phyloP scores from a whole-genome alignment of 2,888 invertebrate species.

The Plebejus argus region DNA sequence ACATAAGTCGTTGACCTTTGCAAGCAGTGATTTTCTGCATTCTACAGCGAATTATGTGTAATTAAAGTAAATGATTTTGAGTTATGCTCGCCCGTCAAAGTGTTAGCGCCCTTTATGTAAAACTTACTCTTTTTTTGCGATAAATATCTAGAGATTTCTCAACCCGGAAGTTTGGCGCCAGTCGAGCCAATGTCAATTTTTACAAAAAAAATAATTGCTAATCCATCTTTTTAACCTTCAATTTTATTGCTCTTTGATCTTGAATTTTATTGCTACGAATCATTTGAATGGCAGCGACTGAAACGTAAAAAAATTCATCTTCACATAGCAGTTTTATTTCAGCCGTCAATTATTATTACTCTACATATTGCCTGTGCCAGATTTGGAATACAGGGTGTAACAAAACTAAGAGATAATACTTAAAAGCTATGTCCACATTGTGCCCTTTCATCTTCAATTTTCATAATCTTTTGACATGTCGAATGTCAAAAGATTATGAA shows the following conservation, averaged over 20 bases:
- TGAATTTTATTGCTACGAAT: not conserved
- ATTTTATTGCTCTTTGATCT: constrained; percentile 3
- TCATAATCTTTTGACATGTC: no score
- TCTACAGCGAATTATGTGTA: constrained; percentile 5
- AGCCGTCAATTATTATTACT: not conserved
- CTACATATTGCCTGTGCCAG: not conserved
- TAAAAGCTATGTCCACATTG: no score
- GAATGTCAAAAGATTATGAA: no score
- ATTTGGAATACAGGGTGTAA: not conserved
- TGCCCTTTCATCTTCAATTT: no score
- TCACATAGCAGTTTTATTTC: not conserved
- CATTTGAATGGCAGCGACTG: not conserved
- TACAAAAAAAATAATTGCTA: constrained; percentile 26
- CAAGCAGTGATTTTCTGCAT: constrained; percentile 4
- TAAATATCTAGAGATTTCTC: constrained; percentile 33
- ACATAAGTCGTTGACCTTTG: not conserved
- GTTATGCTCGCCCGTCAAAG: not conserved
- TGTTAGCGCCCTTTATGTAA: constrained; percentile 26
- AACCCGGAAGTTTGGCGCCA: constrained; percentile 58
- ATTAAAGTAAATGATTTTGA: constrained; percentile 17
- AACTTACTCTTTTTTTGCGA: not conserved
- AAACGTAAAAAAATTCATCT: not conserved
- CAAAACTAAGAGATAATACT: no score
- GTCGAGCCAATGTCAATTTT: constrained; percentile 67
- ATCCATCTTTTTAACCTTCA: not conserved